phyloP scores from a whole-genome alignment of 2,113 vertebrate genomes.

The Alaudala cheleensis region DNA sequence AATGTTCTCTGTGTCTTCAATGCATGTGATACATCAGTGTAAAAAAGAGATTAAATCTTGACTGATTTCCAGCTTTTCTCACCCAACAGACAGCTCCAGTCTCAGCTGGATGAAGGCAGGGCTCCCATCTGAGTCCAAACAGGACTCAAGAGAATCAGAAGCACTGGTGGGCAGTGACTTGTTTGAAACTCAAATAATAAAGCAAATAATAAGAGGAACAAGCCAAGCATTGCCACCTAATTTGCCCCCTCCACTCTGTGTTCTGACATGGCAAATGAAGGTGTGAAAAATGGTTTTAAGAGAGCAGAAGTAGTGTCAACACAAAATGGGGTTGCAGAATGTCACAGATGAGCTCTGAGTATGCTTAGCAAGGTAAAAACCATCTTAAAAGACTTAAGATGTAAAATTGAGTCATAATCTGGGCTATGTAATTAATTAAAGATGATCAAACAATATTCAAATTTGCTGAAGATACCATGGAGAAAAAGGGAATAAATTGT shows the following conservation, averaged over 20 bases:
- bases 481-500: not conserved
- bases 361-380: not conserved
- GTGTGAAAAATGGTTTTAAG: not conserved
- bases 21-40: rapidly evolving
- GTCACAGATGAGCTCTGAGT: not conserved
- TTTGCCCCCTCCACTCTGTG: not conserved
- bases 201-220: not conserved
- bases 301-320: not conserved
- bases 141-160: not conserved
- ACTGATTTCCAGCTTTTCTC: not conserved
- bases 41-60: not conserved
- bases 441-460: not conserved
- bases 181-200: not conserved
- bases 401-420: not conserved
- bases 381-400: not conserved
- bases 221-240: not conserved
- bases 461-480: not conserved
- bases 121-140: not conserved
- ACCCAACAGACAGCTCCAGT: not conserved
- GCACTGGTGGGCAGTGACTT: not conserved
- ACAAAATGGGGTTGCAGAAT: not conserved
- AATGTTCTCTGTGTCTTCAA: not conserved
- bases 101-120: not conserved
- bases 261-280: not conserved
- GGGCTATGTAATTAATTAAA: not conserved